These are phyloP conservation scores for Drosophila atripex DNA, from an alignment of 2,888 invertebrate genomes.

Conservation along the genomic window DNA sequence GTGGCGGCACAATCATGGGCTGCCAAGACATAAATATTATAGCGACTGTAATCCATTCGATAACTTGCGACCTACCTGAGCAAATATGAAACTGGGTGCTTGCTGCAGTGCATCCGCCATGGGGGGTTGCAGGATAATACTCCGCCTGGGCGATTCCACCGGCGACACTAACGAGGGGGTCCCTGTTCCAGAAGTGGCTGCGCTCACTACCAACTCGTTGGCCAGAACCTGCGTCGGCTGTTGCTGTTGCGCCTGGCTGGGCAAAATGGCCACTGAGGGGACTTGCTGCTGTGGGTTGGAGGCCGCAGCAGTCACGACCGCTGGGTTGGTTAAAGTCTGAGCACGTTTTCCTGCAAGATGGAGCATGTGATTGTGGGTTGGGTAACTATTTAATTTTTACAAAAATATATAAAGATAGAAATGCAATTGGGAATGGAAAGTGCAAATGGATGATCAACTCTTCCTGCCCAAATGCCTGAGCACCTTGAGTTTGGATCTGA, in stretches of 20 bases:
- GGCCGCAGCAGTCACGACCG: slow-evolving; percentile 10
- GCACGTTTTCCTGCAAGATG: slow-evolving; percentile 75
- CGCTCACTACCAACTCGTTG: slow-evolving; percentile 7
- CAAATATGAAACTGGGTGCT: slow-evolving; percentile 72
- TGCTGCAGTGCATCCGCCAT: slow-evolving; percentile 74
- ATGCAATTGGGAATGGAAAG: neutral
- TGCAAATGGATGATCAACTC: slow-evolving; percentile 18
- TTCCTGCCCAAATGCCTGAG: slow-evolving; percentile 49
- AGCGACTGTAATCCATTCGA: neutral
- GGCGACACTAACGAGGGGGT: slow-evolving; percentile 56
- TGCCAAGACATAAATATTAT: slow-evolving; percentile 16
- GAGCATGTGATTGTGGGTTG: slow-evolving; percentile 8
- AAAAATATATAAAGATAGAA: slow-evolving; percentile 26
- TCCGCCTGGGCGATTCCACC: slow-evolving; percentile 80
- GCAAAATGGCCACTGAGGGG: slow-evolving; percentile 65
- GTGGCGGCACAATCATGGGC: slow-evolving; percentile 80
- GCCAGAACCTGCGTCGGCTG: neutral
- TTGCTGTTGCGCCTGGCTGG: slow-evolving; percentile 46
- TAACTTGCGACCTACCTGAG: slow-evolving; percentile 69
- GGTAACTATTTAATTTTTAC: slow-evolving; percentile 24
- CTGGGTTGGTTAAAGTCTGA: slow-evolving; percentile 70
- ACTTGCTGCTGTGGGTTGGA: slow-evolving; percentile 40
- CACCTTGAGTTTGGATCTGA: slow-evolving; percentile 49
- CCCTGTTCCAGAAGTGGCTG: slow-evolving; percentile 1
- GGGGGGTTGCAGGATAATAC: slow-evolving; percentile 86